Percentiles rank a stretch among this genome's conserved stretches.
Conservation (phyloP, 1,140 invertebrate species). For the Drosophila teissieri region DNA sequence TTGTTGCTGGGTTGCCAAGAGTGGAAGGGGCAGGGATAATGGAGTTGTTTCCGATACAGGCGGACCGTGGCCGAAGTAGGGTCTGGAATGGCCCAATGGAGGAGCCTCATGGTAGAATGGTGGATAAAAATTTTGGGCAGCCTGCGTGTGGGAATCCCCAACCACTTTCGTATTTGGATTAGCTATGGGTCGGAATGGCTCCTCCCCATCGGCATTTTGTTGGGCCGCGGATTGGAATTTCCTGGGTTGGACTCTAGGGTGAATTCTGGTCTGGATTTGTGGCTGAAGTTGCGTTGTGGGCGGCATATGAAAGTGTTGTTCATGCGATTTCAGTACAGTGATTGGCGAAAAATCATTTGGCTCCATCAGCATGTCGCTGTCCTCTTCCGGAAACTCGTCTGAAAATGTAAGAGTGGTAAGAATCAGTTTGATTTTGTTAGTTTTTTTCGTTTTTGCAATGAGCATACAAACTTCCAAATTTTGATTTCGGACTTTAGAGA, state of each 20-base stretch:
- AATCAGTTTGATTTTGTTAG: too few relatives aligned
- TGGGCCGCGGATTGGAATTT: slow-evolving; percentile 41
- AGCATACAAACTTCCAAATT: too few relatives aligned
- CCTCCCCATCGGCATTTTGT: slow-evolving; percentile 50
- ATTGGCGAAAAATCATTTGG: slow-evolving; percentile 79
- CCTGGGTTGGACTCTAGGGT: slow-evolving; percentile 18
- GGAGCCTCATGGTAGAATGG: slow-evolving; percentile 82
- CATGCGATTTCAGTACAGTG: slow-evolving; percentile 75
- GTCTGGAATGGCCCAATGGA: slow-evolving; percentile 80
- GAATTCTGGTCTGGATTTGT: slow-evolving; percentile 26
- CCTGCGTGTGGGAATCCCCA: slow-evolving; percentile 73
- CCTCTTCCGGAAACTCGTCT: slow-evolving; percentile 81
- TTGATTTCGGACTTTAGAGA: too few relatives aligned
- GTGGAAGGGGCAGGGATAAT: slow-evolving; percentile 53
- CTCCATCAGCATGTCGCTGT: slow-evolving; percentile 83
- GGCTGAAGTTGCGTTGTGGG: slow-evolving; percentile 66
- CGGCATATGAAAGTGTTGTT: slow-evolving; percentile 75
- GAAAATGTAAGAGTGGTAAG: slow-evolving; percentile 25
- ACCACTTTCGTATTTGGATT: slow-evolving; percentile 51
- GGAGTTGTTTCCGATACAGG: slow-evolving; percentile 37
- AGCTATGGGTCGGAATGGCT: slow-evolving; percentile 67
- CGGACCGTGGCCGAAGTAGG: slow-evolving; percentile 65
- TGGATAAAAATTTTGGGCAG: slow-evolving; percentile 82
- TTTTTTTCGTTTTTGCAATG: too few relatives aligned
- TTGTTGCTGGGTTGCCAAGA: slow-evolving; percentile 28